Evolutionary conservation across 2,113 vertebrate genomes (phyloP).

Genomic region (Pluvianellus socialis): DNA sequence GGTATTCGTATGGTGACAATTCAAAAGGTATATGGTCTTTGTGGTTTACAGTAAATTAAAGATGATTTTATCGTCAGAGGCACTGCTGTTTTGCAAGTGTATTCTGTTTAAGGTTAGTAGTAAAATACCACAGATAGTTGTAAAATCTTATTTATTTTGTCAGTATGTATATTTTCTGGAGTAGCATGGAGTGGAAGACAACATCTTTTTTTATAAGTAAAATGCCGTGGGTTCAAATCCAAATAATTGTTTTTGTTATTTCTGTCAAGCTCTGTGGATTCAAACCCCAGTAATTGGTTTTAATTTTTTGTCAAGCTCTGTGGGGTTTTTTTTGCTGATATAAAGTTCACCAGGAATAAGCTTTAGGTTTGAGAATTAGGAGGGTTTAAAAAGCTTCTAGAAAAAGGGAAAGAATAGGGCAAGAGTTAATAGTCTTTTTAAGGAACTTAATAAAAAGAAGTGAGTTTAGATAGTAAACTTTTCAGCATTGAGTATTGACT

Average conservation of each 20-base stretch:
- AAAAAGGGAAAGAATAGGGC: neutral
- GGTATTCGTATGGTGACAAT: neutral
- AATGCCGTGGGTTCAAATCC: neutral
- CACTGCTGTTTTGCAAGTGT: neutral
- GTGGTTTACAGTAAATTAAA: constrained; percentile 41
- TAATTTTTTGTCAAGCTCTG: neutral
- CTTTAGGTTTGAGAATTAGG: neutral
- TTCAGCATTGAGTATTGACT: neutral
- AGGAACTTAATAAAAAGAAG: neutral
- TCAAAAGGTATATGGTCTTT: constrained; percentile 13
- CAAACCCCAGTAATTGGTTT: neutral
- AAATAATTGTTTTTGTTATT: neutral
- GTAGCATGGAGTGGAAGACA: neutral
- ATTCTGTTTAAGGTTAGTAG: neutral
- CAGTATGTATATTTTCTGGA: neutral
- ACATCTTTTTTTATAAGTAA: neutral
- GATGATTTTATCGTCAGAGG: constrained; percentile 15
- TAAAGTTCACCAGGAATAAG: neutral
- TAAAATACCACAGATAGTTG: neutral
- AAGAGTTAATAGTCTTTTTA: neutral
- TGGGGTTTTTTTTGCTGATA: neutral
- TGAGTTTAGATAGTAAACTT: neutral
- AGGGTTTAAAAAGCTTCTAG: neutral
- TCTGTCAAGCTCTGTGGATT: neutral
- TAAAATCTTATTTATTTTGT: constrained; percentile 1